Evolutionary conservation across 92 coral and sea anemone genomes (phyloP).

Genomic region (Blastomussa wellsi): DNA sequence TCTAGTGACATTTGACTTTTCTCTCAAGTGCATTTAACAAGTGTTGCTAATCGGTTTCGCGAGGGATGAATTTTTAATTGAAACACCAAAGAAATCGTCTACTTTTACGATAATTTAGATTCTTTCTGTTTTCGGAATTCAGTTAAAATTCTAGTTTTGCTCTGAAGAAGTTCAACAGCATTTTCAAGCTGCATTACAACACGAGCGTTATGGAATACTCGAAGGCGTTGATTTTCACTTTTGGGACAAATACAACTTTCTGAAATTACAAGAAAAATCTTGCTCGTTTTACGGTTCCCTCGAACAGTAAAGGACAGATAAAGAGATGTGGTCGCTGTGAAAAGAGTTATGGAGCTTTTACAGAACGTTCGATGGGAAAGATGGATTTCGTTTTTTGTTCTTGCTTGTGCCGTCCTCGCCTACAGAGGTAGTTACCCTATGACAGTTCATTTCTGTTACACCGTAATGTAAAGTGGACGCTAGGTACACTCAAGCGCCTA

Average conservation of each 20-base stretch:
- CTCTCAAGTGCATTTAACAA: constrained; percentile 25
- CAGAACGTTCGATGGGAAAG: constrained; percentile 2
- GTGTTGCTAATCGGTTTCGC: constrained; percentile 1
- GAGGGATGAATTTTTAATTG: constrained; percentile 28
- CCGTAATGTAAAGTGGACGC: neutral
- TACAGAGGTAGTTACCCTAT: constrained; percentile 24
- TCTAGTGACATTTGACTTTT: constrained; percentile 7
- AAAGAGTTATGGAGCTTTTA: constrained; percentile 7
- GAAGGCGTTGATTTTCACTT: neutral
- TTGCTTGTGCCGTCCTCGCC: constrained; percentile 36
- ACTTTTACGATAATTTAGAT: constrained; percentile 1
- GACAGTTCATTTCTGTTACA: neutral
- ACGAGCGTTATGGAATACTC: neutral
- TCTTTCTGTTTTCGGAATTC: neutral
- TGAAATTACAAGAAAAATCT: neutral
- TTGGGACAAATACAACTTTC: neutral
- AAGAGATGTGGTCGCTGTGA: constrained; percentile 17
- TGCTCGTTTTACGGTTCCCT: neutral
- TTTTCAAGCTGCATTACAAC: neutral
- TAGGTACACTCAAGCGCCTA: neutral
- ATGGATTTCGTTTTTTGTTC: constrained; percentile 1
- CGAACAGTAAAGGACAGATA: neutral
- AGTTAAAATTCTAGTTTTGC: neutral
- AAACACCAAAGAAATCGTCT: neutral
- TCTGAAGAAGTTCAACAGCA: neutral